Base-by-base conservation (phyloP, 2,113 vertebrate species). In the Pollachius pollachius region DNA sequence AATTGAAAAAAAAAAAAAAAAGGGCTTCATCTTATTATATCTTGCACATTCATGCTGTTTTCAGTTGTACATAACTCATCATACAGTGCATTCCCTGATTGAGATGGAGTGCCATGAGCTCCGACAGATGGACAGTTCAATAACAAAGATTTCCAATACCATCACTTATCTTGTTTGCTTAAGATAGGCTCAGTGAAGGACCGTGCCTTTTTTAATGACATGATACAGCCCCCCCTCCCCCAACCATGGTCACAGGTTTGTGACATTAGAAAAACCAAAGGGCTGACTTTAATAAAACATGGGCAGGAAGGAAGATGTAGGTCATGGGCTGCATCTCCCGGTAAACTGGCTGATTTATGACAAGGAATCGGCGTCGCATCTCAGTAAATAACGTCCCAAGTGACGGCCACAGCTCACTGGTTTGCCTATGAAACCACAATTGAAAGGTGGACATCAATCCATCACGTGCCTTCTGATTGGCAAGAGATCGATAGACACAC, bases 401-500 rank as follows among this genome's bases (percentile, higher is more conserved):
- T 68, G 67, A 66, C 62, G 17, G 62, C 4, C 34, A 9, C 41
- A 0, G 48, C 77, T 23, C 62, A 16, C 61, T 4, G 58, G 19
- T 64, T 73, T 60, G n/a, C 68, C 54, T 71, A 4, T 9, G 18
- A 80, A 56, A 72, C 37, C 41, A 72, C 8, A 17, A 52, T 1
- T 9, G 15, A 63, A 72, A 69, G 59, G 54, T 30, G 11, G 34
- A n/a, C 34, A 69, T 68, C 65, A 81, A 73, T 79, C 76, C 76
- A 54, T 21, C 9, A 3, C 58, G 25, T 17, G 5, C 63, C 30
- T 23, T 64, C 69, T 8, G 21, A 52, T 59, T 70, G 60, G 8
- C 57, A 27, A 16, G 4, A n/a, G 76, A 81, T 81, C 72, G 72
- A 65, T 79, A 64, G 71, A 65, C 60, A 63, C 65, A 57, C 68